Base-by-base conservation (phyloP, 1,140 invertebrate genomes). In the Drosophila funebris region DNA sequence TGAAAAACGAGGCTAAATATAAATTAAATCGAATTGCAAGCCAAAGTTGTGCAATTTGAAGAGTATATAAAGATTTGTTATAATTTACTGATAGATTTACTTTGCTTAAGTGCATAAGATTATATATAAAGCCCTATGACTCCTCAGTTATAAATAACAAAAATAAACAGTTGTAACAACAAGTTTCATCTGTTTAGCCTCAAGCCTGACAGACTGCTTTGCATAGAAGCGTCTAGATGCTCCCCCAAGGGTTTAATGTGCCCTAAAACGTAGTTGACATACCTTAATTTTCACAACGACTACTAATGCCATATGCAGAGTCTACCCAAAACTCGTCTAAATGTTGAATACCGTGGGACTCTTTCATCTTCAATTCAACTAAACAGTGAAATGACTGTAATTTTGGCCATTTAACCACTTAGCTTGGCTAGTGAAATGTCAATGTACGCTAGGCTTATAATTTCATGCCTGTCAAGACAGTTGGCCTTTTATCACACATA, bases 401-500 rank as follows among this genome's bases (percentile, higher is more conserved):
- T 46, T 52, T 52, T 1, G 29, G 27, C 7, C n/a, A 27, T 27
- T 52, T 52, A 52, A 33, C 3, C 48, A 18, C 14, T 52, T 20
- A 56, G 13, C 22, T 20, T 18, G 39, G 3, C 29, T 52, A 6
- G 7, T 33, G 27, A 20, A 33, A 33, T 52, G 48, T 52, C 48
- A 52, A 52, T 52, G 48, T 33, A 31, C 27, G 14, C 3, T 33
- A 11, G 29, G 8, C 16, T 14, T 33, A 52, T 50, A 61, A 50
- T 50, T 37, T 61, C 13, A 29, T 36, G 22, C 8, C 14, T 18
- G 27, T 43, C 37, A 24, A 33, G 22, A 1, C 11, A n/a, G 1
- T 8, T 50, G 44, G n/a, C 22, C 36, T 13, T 41, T 43, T 54
- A 54, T 61, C 24, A 54, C 54, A 54, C 39, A 73, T 61, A 68